Conservation (phyloP, 2,113 vertebrate species). For the Bos javanicus region DNA sequence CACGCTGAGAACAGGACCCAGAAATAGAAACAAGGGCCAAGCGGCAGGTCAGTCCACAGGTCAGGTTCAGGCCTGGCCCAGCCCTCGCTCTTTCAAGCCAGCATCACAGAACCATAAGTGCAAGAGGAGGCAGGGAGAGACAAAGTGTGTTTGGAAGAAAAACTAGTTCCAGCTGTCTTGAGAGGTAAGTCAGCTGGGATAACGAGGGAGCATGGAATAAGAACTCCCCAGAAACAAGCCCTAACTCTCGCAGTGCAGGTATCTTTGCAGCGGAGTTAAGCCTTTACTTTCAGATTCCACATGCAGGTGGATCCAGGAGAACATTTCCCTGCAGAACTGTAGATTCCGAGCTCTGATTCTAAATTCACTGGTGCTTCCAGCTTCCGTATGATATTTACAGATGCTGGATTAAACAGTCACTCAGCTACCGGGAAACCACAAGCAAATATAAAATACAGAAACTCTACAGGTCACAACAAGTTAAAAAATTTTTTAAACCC, state of each 20-base stretch:
- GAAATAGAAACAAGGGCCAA: not conserved
- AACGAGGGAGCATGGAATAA: fast-evolving
- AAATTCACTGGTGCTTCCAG: fast-evolving
- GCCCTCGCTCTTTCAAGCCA: not conserved
- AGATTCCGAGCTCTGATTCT: not conserved
- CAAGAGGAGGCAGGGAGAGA: not conserved
- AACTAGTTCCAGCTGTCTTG: not conserved
- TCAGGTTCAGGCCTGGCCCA: not conserved
- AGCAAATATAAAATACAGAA: not conserved
- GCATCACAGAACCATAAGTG: not conserved
- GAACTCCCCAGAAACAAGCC: not conserved
- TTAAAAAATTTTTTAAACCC: not conserved
- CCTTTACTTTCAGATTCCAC: not conserved
- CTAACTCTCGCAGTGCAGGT: not conserved
- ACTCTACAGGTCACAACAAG: not conserved
- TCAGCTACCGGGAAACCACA: not conserved
- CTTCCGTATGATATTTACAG: fast-evolving
- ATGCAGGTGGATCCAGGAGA: not conserved
- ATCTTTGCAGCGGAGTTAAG: not conserved
- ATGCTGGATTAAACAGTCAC: fast-evolving
- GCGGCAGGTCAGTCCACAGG: not conserved
- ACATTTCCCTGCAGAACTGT: not conserved
- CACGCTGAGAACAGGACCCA: not conserved
- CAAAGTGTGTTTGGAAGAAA: not conserved
- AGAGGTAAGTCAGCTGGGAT: not conserved